Conservation (phyloP, 2,888 invertebrate species). For the Aporophyla nigra region DNA sequence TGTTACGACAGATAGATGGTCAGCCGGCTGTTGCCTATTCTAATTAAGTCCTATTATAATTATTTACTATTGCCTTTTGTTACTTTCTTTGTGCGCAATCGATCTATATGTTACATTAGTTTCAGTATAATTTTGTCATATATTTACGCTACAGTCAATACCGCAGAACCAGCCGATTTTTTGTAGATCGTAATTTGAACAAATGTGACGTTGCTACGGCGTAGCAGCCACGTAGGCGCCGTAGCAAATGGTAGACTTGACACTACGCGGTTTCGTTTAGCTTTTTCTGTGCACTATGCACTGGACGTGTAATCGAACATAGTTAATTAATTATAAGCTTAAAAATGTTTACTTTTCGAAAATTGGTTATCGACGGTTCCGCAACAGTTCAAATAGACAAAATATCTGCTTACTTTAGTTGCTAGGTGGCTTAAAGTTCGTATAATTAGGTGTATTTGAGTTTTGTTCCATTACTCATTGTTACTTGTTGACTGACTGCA, state of each 20-base stretch:
- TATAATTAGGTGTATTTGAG: slow-evolving; percentile 12
- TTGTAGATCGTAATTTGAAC: background rate
- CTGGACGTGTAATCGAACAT: background rate
- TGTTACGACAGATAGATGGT: background rate
- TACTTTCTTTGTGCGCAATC: background rate
- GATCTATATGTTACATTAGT: background rate
- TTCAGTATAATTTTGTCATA: background rate
- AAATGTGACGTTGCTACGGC: slow-evolving; percentile 1
- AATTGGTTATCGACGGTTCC: background rate
- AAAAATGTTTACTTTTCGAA: background rate
- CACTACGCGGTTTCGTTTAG: background rate
- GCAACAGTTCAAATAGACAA: background rate
- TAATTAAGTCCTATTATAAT: background rate
- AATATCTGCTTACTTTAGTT: background rate
- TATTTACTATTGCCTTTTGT: background rate
- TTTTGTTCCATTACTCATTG: slow-evolving; percentile 15
- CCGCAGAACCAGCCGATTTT: background rate
- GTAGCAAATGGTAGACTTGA: background rate
- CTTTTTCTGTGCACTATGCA: background rate
- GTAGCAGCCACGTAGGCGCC: background rate
- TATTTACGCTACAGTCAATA: background rate
- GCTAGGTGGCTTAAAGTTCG: background rate
- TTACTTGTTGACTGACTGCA: slow-evolving; percentile 16
- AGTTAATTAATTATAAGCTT: background rate
- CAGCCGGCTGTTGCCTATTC: background rate